A percentile compares a stretch with the other conserved stretches of the same genome.
Evolutionary conservation across 2,888 invertebrate species (phyloP).

Genomic region (Erebia epiphron): DNA sequence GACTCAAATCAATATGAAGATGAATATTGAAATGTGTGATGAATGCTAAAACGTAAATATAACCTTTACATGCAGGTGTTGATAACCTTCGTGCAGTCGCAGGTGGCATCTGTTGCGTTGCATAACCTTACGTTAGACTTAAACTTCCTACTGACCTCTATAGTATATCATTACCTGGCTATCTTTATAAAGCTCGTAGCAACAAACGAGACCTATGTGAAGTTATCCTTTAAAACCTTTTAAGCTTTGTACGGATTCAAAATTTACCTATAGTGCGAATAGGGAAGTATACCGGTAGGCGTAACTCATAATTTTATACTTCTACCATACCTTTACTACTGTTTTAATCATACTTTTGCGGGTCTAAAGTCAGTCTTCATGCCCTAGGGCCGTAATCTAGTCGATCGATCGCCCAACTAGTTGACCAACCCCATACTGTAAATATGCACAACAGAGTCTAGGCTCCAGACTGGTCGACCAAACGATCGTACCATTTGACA

Average conservation of each 20-base stretch:
- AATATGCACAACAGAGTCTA: no score
- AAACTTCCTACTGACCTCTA: background rate
- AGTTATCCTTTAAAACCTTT: background rate
- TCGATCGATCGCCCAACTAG: no score
- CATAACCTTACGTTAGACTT: background rate
- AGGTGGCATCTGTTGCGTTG: background rate
- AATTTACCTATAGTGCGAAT: no score
- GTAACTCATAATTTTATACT: no score
- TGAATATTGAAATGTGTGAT: conserved; percentile 6
- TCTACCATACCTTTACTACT: no score
- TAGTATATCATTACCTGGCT: background rate
- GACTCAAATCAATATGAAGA: background rate
- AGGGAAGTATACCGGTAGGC: no score
- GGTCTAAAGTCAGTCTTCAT: no score
- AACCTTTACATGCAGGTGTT: background rate
- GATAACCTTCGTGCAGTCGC: background rate
- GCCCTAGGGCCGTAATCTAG: no score
- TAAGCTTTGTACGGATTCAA: background rate
- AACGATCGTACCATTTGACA: no score
- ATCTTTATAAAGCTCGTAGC: background rate
- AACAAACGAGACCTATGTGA: background rate
- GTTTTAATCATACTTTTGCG: no score
- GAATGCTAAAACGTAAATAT: conserved; percentile 1
- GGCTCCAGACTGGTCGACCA: no score
- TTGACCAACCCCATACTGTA: no score